Evolutionary conservation across 2,113 vertebrate species (phyloP), one percentile per base, ranked within the genome.

Genomic region (Eulacestoma nigropectus): DNA sequence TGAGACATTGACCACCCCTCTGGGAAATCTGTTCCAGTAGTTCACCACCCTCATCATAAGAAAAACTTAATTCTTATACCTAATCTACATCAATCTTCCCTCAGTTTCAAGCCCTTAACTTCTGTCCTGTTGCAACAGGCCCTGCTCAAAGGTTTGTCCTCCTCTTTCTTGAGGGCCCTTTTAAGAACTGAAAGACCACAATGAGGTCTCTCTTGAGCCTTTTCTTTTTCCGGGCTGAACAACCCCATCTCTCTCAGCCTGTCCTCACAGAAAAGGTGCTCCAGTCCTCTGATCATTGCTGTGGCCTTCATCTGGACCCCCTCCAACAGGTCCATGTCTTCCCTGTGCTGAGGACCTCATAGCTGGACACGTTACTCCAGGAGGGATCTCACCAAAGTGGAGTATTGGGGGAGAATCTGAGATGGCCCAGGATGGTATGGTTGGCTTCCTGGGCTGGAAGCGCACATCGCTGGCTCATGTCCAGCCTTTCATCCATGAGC

Each of bases 1-100:
- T 20, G 47, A 15, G 25, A 13, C 25, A 42, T 35, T 0, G 0
- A 60, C 6, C 12, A 35, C 3, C 16, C 2, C 7, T 25, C 25
- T 44, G 26, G 32, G 33, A 70, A 83, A 70, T 13, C 20, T 52
- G 16, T 35, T 42, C 32, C 20, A n/a, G 10, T 52, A 11, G 26
- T 84, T 52, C 21, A 44, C 12, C 33, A 53, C 9, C 20, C 10
- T 83, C 56, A 44, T 20, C 1, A 30, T 16, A 20, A 70, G 52
- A 59, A 7, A 4, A 3, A 2, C 6, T 11, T 42, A 3, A 19
- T 60, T 60, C 7, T 60, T 52, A 42, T 25, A 20, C 2, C 32
- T 52, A 16, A 35, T 52, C 56, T 62, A 35, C 8, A 42, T 62
- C 26, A 7, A 37, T n/a, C 32, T 30, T 83, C 20, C 26, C 17